Conservation (phyloP, 1,140 invertebrate species). For the Acromyrmex heyeri region DNA sequence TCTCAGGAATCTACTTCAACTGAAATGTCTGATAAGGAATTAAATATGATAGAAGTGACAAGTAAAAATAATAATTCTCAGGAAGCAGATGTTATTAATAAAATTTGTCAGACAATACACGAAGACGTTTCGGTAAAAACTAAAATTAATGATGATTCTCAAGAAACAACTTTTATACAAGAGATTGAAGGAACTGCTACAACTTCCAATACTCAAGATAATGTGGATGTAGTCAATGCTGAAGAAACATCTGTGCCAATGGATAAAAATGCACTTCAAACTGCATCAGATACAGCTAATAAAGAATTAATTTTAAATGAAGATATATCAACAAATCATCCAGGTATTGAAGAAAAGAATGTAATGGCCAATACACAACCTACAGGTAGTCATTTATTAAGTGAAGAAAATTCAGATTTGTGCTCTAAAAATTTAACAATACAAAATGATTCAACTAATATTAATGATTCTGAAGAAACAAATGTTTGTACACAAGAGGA, state of each 20-base stretch:
- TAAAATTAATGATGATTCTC: slow-evolving; percentile 11
- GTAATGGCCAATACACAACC: background rate
- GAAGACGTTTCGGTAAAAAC: background rate
- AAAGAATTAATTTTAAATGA: slow-evolving; percentile 28
- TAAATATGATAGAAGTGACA: background rate
- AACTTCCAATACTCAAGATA: slow-evolving; percentile 23
- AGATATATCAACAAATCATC: background rate
- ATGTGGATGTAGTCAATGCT: background rate
- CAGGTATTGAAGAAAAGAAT: slow-evolving; percentile 11
- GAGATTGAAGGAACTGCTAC: background rate
- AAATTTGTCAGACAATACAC: background rate
- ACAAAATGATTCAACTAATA: background rate
- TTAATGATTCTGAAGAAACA: slow-evolving; percentile 19
- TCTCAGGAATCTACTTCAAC: slow-evolving; percentile 6
- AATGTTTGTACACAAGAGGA: background rate
- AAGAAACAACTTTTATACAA: slow-evolving; percentile 15
- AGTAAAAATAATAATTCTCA: slow-evolving; percentile 9
- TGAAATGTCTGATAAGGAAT: slow-evolving; percentile 21
- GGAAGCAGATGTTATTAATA: background rate
- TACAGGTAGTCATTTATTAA: background rate
- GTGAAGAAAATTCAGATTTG: background rate
- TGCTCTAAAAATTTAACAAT: slow-evolving; percentile 14
- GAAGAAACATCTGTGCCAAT: background rate
- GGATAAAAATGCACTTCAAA: background rate
- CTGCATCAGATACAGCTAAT: slow-evolving; percentile 14